phyloP scores from a whole-genome alignment of 2,113 vertebrate genomes.

The Pluvialis apricaria region DNA sequence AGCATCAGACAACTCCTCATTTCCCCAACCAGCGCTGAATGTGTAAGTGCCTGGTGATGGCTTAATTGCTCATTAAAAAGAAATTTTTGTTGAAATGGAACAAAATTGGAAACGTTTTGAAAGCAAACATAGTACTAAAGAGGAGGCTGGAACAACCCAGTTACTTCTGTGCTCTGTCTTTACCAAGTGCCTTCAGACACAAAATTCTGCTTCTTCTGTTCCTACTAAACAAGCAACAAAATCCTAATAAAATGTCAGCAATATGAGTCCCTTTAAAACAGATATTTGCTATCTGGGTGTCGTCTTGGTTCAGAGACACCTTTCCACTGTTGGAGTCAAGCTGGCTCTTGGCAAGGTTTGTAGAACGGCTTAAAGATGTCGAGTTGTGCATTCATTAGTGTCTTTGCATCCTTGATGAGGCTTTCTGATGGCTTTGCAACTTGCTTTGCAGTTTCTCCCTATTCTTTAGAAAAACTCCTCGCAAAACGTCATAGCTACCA shows the following conservation, averaged over 20 bases:
- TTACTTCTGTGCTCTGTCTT: not conserved
- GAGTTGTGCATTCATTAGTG: not conserved
- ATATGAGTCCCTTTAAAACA: not conserved
- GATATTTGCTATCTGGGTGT: not conserved
- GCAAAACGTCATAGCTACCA: not conserved
- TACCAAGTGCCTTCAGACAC: not conserved
- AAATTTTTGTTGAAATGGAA: not conserved
- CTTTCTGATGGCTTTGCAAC: not conserved
- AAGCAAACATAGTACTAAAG: not conserved
- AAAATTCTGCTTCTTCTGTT: not conserved
- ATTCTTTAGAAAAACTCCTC: not conserved
- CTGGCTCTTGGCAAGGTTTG: not conserved
- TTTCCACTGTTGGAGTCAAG: not conserved
- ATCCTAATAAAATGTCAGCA: not conserved
- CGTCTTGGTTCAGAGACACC: not conserved
- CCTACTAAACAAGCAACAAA: not conserved
- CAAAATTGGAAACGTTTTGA: not conserved
- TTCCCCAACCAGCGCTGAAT: not conserved
- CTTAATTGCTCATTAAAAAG: not conserved
- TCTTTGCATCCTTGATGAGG: not conserved
- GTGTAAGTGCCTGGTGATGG: not conserved
- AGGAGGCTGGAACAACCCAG: not conserved
- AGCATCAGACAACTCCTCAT: not conserved
- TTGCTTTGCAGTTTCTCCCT: not conserved
- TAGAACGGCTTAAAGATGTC: not conserved